These are phyloP conservation scores for Lysiphlebus fabarum DNA, from an alignment of 1,140 invertebrate genomes.

Conservation along the genomic window DNA sequence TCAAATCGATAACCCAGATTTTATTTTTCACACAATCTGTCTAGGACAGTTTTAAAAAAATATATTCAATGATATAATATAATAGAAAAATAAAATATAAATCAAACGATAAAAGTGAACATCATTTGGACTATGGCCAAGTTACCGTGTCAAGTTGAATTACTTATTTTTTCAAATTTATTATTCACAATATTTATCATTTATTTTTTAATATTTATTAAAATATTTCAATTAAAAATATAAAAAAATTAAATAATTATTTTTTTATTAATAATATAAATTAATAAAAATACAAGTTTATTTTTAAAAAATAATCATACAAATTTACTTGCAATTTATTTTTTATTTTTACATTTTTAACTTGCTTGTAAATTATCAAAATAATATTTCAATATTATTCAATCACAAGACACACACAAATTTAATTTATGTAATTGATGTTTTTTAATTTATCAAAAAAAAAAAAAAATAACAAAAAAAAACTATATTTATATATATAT, in stretches of 20 bases:
- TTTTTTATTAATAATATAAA: neutral
- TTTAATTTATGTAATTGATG: no score
- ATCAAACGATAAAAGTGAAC: conserved; percentile 2
- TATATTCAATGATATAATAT: neutral
- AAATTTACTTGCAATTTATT: no score
- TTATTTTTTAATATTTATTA: conserved; percentile 7
- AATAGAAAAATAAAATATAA: conserved; percentile 8
- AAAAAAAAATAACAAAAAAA: no score
- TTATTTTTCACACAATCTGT: neutral
- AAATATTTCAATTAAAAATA: neutral
- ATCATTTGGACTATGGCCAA: conserved; percentile 9
- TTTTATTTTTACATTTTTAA: no score
- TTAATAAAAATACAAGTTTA: no score
- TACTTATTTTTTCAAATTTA: neutral
- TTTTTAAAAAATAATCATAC: no score
- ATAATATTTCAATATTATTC: no score
- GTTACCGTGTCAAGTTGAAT: conserved; percentile 11
- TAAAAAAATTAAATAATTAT: neutral
- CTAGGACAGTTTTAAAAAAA: neutral
- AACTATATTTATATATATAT: no score
- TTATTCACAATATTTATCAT: conserved; percentile 8
- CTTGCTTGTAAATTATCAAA: no score
- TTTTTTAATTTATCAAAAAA: no score
- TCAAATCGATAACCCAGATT: no score
- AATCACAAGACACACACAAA: no score